phyloP scores from a whole-genome alignment of 1,140 invertebrate genomes.

The Diorhabda sublineata region DNA sequence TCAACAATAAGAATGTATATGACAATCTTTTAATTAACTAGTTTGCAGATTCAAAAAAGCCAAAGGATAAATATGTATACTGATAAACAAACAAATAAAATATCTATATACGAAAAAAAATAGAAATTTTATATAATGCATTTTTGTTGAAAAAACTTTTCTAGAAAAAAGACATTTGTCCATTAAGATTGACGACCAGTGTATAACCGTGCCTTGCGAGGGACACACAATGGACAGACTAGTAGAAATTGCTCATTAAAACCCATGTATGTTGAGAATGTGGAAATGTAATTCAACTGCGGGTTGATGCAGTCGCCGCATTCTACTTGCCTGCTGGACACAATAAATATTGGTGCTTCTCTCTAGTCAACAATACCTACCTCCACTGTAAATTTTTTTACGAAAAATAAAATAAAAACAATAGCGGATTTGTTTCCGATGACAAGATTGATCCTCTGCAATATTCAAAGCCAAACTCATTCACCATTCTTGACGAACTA shows the following conservation, averaged over 20 bases:
- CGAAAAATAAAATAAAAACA: slow-evolving; percentile 32
- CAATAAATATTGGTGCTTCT: slow-evolving; percentile 42
- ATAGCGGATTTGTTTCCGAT: slow-evolving; percentile 33
- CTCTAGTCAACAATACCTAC: slow-evolving; percentile 41
- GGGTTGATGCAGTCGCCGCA: slow-evolving; percentile 29
- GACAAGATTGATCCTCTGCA: slow-evolving; percentile 34
- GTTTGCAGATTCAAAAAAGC: too few relatives aligned
- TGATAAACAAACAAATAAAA: too few relatives aligned
- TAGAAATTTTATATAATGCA: too few relatives aligned
- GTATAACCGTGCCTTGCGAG: slow-evolving; percentile 9
- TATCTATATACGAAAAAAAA: too few relatives aligned
- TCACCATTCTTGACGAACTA: not conserved
- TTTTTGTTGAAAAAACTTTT: too few relatives aligned
- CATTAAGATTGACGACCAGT: not conserved
- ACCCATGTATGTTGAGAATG: slow-evolving; percentile 42
- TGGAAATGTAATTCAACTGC: slow-evolving; percentile 38
- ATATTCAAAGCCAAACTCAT: slow-evolving; percentile 15
- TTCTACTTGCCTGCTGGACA: slow-evolving; percentile 41
- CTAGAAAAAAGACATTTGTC: not conserved
- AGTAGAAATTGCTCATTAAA: slow-evolving; percentile 41
- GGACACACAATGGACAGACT: slow-evolving; percentile 24
- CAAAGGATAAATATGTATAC: too few relatives aligned
- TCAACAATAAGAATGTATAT: too few relatives aligned
- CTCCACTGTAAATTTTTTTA: slow-evolving; percentile 38
- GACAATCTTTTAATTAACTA: too few relatives aligned